phyloP scores from a whole-genome alignment of 2,888 invertebrate species.

The Amphipoea oculea region DNA sequence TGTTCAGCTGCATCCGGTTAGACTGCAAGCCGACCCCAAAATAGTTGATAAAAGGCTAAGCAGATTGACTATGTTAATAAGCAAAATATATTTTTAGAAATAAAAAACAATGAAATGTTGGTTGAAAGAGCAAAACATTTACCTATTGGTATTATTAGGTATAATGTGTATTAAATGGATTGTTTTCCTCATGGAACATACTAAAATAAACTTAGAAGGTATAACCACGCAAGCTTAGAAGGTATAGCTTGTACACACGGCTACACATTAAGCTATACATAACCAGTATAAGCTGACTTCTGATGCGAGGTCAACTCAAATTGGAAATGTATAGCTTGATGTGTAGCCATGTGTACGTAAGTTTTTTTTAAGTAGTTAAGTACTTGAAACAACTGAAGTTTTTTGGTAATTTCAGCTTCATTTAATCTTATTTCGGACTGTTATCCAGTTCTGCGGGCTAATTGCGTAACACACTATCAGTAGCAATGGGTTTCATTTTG shows the following conservation, averaged over 20 bases:
- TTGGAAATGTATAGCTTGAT: too few species aligned
- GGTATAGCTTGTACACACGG: background rate
- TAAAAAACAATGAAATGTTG: background rate
- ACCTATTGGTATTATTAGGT: background rate
- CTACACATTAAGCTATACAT: too few species aligned
- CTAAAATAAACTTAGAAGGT: slow-evolving; percentile 5
- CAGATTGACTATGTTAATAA: background rate
- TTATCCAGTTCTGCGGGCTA: background rate
- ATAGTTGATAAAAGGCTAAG: background rate
- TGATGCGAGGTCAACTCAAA: too few species aligned
- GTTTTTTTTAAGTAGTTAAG: background rate
- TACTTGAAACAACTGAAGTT: background rate
- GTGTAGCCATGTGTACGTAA: too few species aligned
- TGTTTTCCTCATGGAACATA: slow-evolving; percentile 28
- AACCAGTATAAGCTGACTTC: too few species aligned
- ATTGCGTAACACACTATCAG: too few species aligned
- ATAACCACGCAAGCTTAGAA: background rate
- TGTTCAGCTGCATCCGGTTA: background rate
- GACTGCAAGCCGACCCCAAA: background rate
- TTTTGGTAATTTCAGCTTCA: background rate
- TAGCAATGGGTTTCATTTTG: too few species aligned
- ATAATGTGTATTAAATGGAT: background rate
- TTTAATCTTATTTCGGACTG: background rate
- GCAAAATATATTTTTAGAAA: background rate
- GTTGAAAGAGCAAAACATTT: background rate